These are phyloP conservation scores for Camponotus pennsylvanicus DNA, from an alignment of 1,140 invertebrate species.

Conservation along the genomic window DNA sequence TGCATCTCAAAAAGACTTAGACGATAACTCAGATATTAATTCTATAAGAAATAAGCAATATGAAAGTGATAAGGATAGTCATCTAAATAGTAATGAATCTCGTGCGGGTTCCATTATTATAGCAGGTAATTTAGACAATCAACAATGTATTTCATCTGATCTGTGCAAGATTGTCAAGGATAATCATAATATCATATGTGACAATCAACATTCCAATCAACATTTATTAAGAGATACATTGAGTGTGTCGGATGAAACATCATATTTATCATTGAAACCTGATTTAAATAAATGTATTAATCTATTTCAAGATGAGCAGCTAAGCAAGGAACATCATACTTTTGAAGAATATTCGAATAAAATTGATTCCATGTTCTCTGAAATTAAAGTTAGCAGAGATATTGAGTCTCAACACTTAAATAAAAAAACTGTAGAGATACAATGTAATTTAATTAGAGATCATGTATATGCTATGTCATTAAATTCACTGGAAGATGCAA, in stretches of 20 bases:
- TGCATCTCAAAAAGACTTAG: not conserved
- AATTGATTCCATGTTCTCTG: no score
- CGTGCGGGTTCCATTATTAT: conserved; percentile 36
- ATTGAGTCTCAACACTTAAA: not conserved
- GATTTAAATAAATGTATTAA: conserved; percentile 69
- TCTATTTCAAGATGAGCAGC: conserved; percentile 11
- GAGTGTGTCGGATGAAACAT: not conserved
- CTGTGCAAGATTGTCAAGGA: not conserved
- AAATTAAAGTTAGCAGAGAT: not conserved
- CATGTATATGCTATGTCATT: not conserved
- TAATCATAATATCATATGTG: not conserved
- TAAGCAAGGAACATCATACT: not conserved
- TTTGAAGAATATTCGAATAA: not conserved
- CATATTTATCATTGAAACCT: not conserved
- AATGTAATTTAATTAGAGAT: not conserved
- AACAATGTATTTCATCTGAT: not conserved
- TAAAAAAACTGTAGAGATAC: not conserved
- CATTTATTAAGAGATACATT: not conserved
- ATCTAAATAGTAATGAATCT: not conserved
- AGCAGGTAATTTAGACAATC: not conserved
- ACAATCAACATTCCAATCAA: not conserved
- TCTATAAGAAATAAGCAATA: not conserved
- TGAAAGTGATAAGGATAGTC: not conserved
- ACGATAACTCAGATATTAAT: conserved; percentile 27
- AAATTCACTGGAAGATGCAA: not conserved